Base-by-base conservation (phyloP, 2,888 invertebrate species). In the Parascotia fuliginaria region DNA sequence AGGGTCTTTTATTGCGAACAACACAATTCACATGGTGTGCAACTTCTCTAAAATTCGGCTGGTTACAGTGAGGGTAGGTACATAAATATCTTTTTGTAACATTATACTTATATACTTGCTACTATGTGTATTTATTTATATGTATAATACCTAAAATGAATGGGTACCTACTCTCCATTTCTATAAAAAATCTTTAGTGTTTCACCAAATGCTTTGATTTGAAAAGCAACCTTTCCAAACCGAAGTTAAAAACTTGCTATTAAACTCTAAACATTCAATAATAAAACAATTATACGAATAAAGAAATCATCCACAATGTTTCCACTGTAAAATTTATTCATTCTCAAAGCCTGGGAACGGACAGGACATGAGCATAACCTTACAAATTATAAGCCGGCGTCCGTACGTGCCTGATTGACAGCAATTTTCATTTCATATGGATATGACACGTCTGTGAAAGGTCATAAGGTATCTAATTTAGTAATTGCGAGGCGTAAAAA, bases 321-420 rank as follows among this genome's bases (percentile, higher is more conserved):
- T 38, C 55, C 45, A 51, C 55, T 60, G 58, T 36, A 50, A 61
- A 58, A 55, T 55, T 32, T 51, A 68, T 68, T 58, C 42, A 44
- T 58, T 46, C 43, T 42, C 37, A 42, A 32, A 54, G 60, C 75
- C 65, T 80, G 80, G 77, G 79, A 80, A 80, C 73, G 55, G 45
- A 44, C 60, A 69, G 66, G 76, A 69, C 59, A 62, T 66, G 65
- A 63, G 63, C 72, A 78, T 75, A 75, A 58, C 70, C 73, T 66
- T 51, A 64, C 65, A 67, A 68, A 87, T 86, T 85, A 87, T 77
- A 87, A 77, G 85, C 49, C 87, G 83, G 85, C 79, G 58, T 68
- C 34, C 45, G 73, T 69, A 83, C 87, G 85, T 86, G 84, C 65
- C 33, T 42, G 65, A 66, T 66, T 74, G 73, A 73, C 73, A 71